Base-by-base conservation (phyloP, 2,888 invertebrate genomes). In the Lymantria monacha region DNA sequence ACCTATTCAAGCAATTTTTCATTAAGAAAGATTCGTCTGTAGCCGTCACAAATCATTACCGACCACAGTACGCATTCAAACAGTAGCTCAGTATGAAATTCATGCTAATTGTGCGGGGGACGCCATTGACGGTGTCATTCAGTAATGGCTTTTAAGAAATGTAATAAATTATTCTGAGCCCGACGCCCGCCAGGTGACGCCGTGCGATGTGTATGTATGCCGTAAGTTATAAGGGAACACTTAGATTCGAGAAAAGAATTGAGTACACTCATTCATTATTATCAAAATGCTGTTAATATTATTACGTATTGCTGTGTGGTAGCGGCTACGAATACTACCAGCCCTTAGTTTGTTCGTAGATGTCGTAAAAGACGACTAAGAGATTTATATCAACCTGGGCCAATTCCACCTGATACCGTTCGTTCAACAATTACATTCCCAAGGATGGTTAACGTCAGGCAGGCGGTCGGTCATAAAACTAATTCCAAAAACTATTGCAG, bases 81-180 rank as follows among this genome's bases (percentile, higher is more conserved):
- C 46, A 52, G 51, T 54, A 49, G 51, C 48, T 44, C 49, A 46
- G 66, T 70, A 73, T 79, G 70, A 77, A 83, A 81, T 83, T 81
- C 82, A 83, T 83, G 87, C 86, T 89, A 88, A 89, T 90, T 89
- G 87, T 71, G 67, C 46, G 74, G 63, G 81, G 72, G 80, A 83
- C 80, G 70, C 79, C 86, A 86, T 85, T 80, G 89, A 83, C 79
- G 80, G 77, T 85, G 87, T 85, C 85, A 87, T 80, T 74, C 73
- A 61, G 86, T 87, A 90, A 90, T 90, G 85, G 90, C 87, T 91
- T 91, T 90, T 87, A 89, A 90, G 90, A 90, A 91, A 87, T 78
- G 88, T 81, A 83, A 90, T 90, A 90, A 91, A 91, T 91, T 87
- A 91, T 87, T 89, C 85, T 60, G 65, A 69, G 69, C 73, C 72